Base-by-base conservation (phyloP, 1,140 invertebrate species). In the Andricus grossulariae region DNA sequence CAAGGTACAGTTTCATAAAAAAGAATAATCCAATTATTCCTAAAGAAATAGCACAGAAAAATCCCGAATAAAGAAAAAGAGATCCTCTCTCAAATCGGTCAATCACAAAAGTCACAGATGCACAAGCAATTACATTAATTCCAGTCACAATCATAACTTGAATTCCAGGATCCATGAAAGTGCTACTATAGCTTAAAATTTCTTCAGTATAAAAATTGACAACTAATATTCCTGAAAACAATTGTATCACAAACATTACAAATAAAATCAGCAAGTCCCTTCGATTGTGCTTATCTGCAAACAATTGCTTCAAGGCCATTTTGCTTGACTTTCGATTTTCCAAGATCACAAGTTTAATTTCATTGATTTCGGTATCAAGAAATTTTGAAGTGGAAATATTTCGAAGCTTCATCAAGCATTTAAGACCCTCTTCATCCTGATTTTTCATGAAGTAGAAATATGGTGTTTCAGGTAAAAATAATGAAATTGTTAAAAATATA, bases 131-230 rank as follows among this genome's bases (percentile, higher is more conserved):
- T 3, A 55, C 54, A 11, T 18, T 55, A 11, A 55, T 55, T 55
- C 54, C 54, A 1, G 54, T 25, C 1, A 55, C 54, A 19, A 55
- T 55, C 54, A 55, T 19, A 18, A 55, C 54, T 55, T 55, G 54
- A 19, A 11, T 19, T 11, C 18, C 18, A 19, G 54, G n/a, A 11
- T 55, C n/a, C n/a, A 55, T 11, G n/a, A 19, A 55, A 21, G 11
- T 12, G 21, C 21, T 19, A 55, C 54, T 55, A 21, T 21, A 55
- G 21, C 54, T 55, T 19, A 55, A 19, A 55, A 55, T 55, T 55
- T 55, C 54, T 19, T 55, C 54, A 8, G 54, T 55, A 21, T 55
- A 55, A 55, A 55, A 55, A 55, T 55, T 55, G 8, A 55, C 54
- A 19, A 19, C 54, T n/a, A 55, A 55, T 19, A 55, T 55, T 19